Evolutionary conservation across 92 coral and sea anemone species (phyloP).

Genomic region (Pocillopora grandis): DNA sequence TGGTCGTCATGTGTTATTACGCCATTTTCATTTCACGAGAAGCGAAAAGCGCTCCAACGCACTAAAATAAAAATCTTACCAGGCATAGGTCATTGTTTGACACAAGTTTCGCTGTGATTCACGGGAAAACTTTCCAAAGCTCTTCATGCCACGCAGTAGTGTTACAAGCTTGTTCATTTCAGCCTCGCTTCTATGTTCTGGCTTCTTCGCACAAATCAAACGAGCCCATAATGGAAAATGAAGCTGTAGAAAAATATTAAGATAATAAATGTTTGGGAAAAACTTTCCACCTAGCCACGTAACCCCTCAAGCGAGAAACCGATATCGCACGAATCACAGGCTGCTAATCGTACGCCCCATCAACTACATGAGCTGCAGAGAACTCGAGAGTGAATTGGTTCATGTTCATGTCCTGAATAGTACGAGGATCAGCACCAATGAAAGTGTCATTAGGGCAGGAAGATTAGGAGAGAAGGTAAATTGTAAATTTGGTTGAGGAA

Average conservation of each 20-base stretch:
- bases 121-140: conserved; percentile 79
- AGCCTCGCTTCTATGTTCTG: conserved; percentile 69
- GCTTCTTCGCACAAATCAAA: conserved; percentile 65
- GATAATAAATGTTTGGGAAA: neutral
- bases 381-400: too few species aligned
- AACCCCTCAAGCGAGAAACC: too few species aligned
- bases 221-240: conserved; percentile 92
- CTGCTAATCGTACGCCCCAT: too few species aligned
- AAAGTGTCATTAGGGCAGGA: too few species aligned
- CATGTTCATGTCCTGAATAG: too few species aligned
- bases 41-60: neutral
- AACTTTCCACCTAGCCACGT: too few species aligned
- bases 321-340: too few species aligned
- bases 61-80: conserved; percentile 42
- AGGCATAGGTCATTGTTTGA: conserved; percentile 76
- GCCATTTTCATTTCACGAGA: neutral
- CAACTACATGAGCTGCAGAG: too few species aligned
- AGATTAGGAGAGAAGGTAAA: too few species aligned
- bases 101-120: conserved; percentile 78
- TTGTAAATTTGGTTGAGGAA: too few species aligned
- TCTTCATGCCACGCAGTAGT: conserved; percentile 75
- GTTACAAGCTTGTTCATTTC: conserved; percentile 80
- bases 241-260: conserved; percentile 36
- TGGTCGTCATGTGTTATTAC: too few species aligned
- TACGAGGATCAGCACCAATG: too few species aligned